Evolutionary conservation across 30 jellyfish, hydroid and myxozoan genomes (phyloP).

Genomic region (Aurelia aurita): DNA sequence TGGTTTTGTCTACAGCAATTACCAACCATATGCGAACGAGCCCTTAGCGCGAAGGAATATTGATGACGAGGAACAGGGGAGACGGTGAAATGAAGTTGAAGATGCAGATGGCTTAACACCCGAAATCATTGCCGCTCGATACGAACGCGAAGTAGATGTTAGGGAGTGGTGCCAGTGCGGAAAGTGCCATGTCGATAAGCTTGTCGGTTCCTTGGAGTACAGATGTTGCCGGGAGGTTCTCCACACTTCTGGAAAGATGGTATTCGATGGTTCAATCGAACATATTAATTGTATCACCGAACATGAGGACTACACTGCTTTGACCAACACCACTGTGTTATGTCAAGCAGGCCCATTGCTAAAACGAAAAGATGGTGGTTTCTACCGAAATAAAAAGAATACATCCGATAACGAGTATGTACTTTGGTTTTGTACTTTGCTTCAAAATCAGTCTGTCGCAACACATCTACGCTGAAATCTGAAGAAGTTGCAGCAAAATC

Average conservation of each 20-base stretch:
- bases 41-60: constrained; percentile 15
- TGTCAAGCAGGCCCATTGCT: constrained; percentile 21
- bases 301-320: constrained; percentile 28
- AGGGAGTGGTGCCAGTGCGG: no score
- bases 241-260: constrained; percentile 30
- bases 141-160: no score
- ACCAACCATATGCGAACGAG: constrained; percentile 19
- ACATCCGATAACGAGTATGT: constrained; percentile 24
- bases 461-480: no score
- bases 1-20: constrained; percentile 1
- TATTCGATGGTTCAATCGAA: neutral
- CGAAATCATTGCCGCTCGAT: no score
- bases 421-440: no score
- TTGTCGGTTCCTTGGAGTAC: no score
- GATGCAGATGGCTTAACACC: constrained; percentile 17
- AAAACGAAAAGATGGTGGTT: constrained; percentile 6
- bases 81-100: neutral
- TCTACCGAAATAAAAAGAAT: constrained; percentile 10
- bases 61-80: constrained; percentile 9
- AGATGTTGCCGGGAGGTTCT: constrained; percentile 28
- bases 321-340: constrained; percentile 7
- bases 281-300: constrained; percentile 2
- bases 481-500: no score
- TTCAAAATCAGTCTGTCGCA: no score
- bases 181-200: no score